phyloP scores from a whole-genome alignment of 2,888 invertebrate genomes.

The Trichopria drosophilae region DNA sequence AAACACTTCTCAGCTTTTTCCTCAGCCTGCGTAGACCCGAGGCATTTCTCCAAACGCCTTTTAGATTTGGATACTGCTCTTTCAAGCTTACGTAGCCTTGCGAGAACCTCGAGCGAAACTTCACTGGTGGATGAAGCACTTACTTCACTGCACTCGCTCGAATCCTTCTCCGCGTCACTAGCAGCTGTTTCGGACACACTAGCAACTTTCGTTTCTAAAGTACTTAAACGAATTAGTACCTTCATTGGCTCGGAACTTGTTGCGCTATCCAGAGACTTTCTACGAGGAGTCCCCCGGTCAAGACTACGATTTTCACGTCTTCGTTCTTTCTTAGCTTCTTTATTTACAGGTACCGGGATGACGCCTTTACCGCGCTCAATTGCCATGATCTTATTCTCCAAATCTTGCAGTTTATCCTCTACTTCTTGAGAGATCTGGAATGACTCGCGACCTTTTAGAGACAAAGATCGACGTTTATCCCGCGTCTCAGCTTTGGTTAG shows the following conservation, averaged over 20 bases:
- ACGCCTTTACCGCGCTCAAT: constrained; percentile 63
- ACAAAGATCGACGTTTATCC: constrained; percentile 78
- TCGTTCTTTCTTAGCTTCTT: constrained; percentile 58
- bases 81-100: constrained; percentile 48
- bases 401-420: constrained; percentile 79
- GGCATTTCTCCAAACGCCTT: constrained; percentile 49
- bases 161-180: constrained; percentile 52
- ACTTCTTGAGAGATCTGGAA: constrained; percentile 80
- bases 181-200: constrained; percentile 55
- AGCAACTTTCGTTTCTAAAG: constrained; percentile 76
- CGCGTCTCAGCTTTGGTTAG: constrained; percentile 75
- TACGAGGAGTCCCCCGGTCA: constrained; percentile 61
- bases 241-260: constrained; percentile 80
- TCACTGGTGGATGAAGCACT: constrained; percentile 43
- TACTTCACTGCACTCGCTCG: constrained; percentile 51
- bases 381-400: constrained; percentile 76
- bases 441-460: constrained; percentile 81
- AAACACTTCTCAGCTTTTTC: constrained; percentile 54
- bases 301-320: constrained; percentile 44
- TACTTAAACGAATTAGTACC: constrained; percentile 74
- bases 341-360: constrained; percentile 56
- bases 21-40: constrained; percentile 51
- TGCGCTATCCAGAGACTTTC: constrained; percentile 78
- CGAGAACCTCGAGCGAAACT: constrained; percentile 46
- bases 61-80: constrained; percentile 50